Conservation (phyloP, 2,797 vertebrate species). For the Bryconaethiops microstoma region DNA sequence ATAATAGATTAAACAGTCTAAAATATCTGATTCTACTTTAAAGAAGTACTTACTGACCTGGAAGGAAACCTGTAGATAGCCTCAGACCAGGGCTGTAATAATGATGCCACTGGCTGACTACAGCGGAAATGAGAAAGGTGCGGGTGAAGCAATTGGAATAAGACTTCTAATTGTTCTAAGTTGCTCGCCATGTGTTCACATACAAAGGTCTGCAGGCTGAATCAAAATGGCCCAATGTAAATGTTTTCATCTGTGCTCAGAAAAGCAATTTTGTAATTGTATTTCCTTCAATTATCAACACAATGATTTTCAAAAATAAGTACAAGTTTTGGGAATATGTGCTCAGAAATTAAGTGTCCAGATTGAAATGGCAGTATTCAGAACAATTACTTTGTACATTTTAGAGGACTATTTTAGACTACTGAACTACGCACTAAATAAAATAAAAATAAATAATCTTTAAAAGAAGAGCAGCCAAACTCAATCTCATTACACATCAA, state of each 20-base stretch:
- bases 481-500: too few relatives aligned
- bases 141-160: background rate
- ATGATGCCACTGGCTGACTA: background rate
- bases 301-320: too few relatives aligned
- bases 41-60: background rate
- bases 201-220: background rate
- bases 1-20: constrained; percentile 8
- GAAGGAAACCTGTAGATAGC: constrained; percentile 23
- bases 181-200: too few relatives aligned
- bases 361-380: too few relatives aligned
- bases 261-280: background rate
- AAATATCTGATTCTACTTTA: background rate
- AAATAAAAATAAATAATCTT: too few relatives aligned
- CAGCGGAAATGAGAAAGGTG: background rate
- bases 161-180: background rate
- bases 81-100: background rate
- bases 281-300: too few relatives aligned
- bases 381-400: too few relatives aligned
- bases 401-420: too few relatives aligned
- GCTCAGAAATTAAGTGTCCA: too few relatives aligned
- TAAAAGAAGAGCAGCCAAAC: too few relatives aligned
- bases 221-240: constrained; percentile 14
- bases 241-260: background rate
- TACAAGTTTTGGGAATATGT: too few relatives aligned
- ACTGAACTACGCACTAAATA: too few relatives aligned